phyloP scores from a whole-genome alignment of 2,888 invertebrate species.

The Drosophila robusta region DNA sequence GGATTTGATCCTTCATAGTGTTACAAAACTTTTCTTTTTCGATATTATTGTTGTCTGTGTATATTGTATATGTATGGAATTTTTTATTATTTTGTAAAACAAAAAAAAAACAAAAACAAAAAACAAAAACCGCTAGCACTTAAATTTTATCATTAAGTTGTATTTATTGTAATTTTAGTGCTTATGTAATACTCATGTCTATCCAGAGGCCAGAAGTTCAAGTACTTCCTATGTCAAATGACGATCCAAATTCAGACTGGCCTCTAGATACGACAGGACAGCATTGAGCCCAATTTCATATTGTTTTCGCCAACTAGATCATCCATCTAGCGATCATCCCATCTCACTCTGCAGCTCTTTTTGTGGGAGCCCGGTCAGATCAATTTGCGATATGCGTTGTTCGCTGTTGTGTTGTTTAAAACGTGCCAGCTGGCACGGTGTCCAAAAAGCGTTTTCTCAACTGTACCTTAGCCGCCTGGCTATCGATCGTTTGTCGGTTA shows the following conservation, averaged over 20 bases:
- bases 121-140: constrained; percentile 30
- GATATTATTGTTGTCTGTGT: constrained; percentile 61
- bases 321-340: constrained; percentile 38
- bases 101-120: constrained; percentile 8
- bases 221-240: background rate
- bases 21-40: constrained; percentile 57
- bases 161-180: constrained; percentile 41
- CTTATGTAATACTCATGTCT: constrained; percentile 38
- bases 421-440: background rate
- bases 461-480: background rate
- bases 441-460: constrained; percentile 16
- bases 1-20: constrained; percentile 85
- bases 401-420: constrained; percentile 65
- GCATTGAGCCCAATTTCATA: constrained; percentile 23
- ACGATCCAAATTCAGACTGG: constrained; percentile 1
- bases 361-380: constrained; percentile 46
- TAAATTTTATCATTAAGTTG: constrained; percentile 38
- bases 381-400: constrained; percentile 56
- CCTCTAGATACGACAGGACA: constrained; percentile 25
- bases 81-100: constrained; percentile 29
- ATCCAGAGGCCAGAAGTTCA: constrained; percentile 23
- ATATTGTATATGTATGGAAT: constrained; percentile 62
- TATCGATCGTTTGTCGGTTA: constrained; percentile 6
- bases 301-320: constrained; percentile 26
- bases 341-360: constrained; percentile 54